A percentile compares a stretch with the other conserved stretches of the same genome.
Conservation (phyloP, 2,113 vertebrate species). For the Pygoscelis adeliae region DNA sequence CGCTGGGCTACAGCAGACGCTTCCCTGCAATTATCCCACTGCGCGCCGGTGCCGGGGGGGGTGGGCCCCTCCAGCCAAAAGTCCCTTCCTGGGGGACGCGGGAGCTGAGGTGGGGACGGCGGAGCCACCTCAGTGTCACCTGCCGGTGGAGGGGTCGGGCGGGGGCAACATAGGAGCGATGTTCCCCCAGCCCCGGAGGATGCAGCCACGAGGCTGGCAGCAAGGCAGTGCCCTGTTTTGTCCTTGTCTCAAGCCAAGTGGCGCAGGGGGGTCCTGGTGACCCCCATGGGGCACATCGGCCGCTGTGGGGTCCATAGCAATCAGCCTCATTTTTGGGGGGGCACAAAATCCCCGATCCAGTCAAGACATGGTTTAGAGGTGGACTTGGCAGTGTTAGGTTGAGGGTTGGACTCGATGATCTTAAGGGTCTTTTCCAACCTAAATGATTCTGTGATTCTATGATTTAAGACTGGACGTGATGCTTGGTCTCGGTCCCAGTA, state of each 20-base stretch:
- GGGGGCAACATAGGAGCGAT: accelerated
- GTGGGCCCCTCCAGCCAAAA: neutral
- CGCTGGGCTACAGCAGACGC: conserved; percentile 11
- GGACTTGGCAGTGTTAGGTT: accelerated
- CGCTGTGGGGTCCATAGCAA: accelerated
- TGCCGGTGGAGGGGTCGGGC: accelerated
- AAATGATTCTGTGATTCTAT: accelerated
- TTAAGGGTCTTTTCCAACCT: neutral
- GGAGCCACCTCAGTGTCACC: neutral
- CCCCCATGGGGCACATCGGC: accelerated
- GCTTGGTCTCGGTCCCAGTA: neutral
- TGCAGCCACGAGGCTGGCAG: neutral
- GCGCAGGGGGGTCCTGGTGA: neutral
- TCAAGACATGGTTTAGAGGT: neutral
- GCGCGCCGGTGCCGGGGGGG: neutral
- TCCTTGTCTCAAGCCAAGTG: neutral
- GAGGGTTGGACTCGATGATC: neutral
- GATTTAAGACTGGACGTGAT: neutral
- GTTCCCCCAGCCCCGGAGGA: accelerated
- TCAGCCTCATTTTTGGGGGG: neutral
- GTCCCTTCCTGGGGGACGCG: neutral
- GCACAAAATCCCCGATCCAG: neutral
- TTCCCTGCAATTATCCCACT: conserved; percentile 59
- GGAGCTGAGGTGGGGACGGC: neutral
- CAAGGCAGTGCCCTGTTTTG: neutral